Conservation (phyloP, 2,888 invertebrate species). For the Epinotia demarniana region DNA sequence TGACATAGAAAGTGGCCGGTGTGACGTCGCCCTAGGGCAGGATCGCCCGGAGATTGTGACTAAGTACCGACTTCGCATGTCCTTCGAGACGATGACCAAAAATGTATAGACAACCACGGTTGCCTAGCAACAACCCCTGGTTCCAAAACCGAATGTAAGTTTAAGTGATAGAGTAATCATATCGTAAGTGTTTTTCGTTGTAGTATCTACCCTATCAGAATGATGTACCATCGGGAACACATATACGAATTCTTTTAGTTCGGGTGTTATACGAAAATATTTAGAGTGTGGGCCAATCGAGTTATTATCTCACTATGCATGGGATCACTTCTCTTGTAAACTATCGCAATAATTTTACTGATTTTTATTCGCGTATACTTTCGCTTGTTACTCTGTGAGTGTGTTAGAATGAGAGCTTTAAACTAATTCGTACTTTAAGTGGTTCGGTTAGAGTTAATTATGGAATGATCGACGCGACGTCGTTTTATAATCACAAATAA, state of each 20-base stretch:
- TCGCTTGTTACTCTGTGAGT: slow-evolving; percentile 59
- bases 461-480: slow-evolving; percentile 25
- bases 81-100: slow-evolving; percentile 79
- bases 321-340: slow-evolving; percentile 80
- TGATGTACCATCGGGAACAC: slow-evolving; percentile 68
- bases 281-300: slow-evolving; percentile 78
- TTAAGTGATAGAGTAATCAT: slow-evolving; percentile 79
- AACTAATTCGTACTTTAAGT: slow-evolving; percentile 49
- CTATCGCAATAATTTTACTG: slow-evolving; percentile 66
- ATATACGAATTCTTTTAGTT: slow-evolving; percentile 65
- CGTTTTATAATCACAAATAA: slow-evolving; percentile 23
- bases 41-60: slow-evolving; percentile 19
- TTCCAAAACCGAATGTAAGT: slow-evolving; percentile 52
- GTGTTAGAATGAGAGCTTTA: slow-evolving; percentile 54
- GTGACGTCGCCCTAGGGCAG: not conserved
- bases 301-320: slow-evolving; percentile 74
- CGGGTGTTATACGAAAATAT: slow-evolving; percentile 64
- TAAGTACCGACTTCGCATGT: slow-evolving; percentile 62
- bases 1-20: slow-evolving; percentile 2
- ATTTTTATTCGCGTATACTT: slow-evolving; percentile 55
- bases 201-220: slow-evolving; percentile 67
- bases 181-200: slow-evolving; percentile 78
- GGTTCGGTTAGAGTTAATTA: slow-evolving; percentile 37
- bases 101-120: slow-evolving; percentile 68
- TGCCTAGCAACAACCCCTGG: slow-evolving; percentile 62